phyloP scores from a whole-genome alignment of 2,113 vertebrate genomes.

The Sardina pilchardus region DNA sequence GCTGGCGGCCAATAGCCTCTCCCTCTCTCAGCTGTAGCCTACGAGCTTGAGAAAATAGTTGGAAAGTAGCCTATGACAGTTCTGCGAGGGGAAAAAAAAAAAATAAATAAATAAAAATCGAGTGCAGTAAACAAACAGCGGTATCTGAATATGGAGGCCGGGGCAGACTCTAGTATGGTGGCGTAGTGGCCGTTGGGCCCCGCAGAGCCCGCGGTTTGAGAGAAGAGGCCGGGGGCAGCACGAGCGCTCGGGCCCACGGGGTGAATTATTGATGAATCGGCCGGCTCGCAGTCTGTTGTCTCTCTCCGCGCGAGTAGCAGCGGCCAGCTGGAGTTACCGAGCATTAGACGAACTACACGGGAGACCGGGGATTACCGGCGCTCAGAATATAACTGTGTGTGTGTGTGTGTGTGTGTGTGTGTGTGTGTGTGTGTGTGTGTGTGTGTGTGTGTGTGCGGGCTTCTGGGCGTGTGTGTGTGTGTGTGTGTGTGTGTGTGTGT shows the following conservation, averaged over 20 bases:
- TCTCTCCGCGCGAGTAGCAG: background rate
- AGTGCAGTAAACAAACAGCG: background rate
- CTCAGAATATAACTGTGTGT: background rate
- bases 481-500: background rate
- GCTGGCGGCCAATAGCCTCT: background rate
- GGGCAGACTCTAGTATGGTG: background rate
- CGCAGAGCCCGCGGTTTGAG: background rate
- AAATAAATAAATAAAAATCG: background rate
- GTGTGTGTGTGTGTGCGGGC: too few species aligned
- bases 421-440: background rate
- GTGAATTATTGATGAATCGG: conserved; percentile 8
- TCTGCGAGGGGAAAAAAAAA: background rate
- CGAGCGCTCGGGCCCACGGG: background rate
- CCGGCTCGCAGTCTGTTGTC: conserved; percentile 9
- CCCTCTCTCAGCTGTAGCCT: background rate
- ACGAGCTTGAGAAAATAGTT: background rate
- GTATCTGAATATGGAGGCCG: background rate
- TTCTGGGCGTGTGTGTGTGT: background rate
- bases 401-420: background rate
- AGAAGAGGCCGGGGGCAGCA: background rate
- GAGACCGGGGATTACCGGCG: conserved; percentile 8
- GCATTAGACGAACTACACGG: conserved; percentile 7
- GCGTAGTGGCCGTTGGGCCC: background rate
- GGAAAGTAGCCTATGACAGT: background rate
- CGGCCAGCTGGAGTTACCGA: conserved; percentile 6